A percentile compares a stretch with the other conserved stretches of the same genome.
Conservation (phyloP, 1,140 invertebrate genomes). For the Drosophila carrolli region DNA sequence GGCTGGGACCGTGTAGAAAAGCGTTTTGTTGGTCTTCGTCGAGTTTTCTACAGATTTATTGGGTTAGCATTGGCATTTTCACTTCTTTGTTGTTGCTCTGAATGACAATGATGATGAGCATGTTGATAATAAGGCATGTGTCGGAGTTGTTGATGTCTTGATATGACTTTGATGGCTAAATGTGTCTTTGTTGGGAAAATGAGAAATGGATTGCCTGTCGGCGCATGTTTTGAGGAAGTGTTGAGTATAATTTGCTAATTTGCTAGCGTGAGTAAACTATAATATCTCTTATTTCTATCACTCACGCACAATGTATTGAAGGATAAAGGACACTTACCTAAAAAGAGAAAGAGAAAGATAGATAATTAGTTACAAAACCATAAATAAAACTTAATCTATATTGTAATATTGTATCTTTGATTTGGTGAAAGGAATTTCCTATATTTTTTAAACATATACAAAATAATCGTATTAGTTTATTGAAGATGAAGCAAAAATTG, state of each 20-base stretch:
- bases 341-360: constrained; percentile 40
- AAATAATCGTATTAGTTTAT: neutral
- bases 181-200: constrained; percentile 12
- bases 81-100: constrained; percentile 11
- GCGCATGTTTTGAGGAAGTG: constrained; percentile 3
- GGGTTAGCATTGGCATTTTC: constrained; percentile 46
- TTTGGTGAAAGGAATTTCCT: neutral
- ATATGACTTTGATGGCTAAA: constrained; percentile 45
- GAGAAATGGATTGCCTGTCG: constrained; percentile 41
- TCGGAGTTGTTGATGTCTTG: constrained; percentile 19
- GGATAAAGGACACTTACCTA: constrained; percentile 59
- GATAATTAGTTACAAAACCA: constrained; percentile 5
- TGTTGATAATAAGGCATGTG: neutral
- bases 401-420: neutral
- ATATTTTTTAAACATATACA: neutral
- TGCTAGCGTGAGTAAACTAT: constrained; percentile 3
- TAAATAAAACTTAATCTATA: neutral
- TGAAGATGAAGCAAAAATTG: constrained; percentile 5
- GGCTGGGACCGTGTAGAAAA: constrained; percentile 1
- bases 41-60: constrained; percentile 73
- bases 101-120: constrained; percentile 4
- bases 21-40: constrained; percentile 13
- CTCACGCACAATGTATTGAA: constrained; percentile 51
- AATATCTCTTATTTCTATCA: constrained; percentile 48
- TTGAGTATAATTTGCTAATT: neutral